Percentiles rank a stretch among this genome's conserved stretches.
phyloP scores from a whole-genome alignment of 2,797 vertebrate species.

The Manis pentadactyla region DNA sequence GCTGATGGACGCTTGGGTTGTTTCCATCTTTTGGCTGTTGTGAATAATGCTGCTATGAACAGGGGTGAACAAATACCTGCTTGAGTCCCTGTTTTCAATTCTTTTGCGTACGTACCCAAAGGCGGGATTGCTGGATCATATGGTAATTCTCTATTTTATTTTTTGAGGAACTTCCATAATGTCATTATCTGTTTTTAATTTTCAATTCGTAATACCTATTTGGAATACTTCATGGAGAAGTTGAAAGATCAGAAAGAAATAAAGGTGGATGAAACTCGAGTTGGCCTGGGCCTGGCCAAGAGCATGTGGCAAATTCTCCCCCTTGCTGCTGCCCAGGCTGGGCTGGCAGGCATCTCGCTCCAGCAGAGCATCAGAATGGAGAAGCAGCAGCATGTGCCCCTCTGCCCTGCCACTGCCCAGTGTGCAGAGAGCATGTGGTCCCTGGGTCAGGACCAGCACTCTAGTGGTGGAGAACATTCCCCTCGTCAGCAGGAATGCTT shows the following conservation, averaged over 20 bases:
- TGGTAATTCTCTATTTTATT: not conserved
- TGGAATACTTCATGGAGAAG: not conserved
- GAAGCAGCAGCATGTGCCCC: not conserved
- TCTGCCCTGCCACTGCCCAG: not conserved
- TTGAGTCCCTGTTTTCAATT: not conserved
- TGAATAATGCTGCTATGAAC: not conserved
- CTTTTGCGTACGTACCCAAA: not conserved
- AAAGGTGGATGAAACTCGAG: not conserved
- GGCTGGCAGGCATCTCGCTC: not conserved
- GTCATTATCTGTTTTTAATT: not conserved
- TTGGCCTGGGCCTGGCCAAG: not conserved
- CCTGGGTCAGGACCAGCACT: slow-evolving; percentile 5
- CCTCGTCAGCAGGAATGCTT: not conserved
- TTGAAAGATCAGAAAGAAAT: not conserved
- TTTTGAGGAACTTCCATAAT: not conserved
- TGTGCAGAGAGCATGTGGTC: not conserved
- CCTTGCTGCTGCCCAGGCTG: not conserved
- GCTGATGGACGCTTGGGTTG: not conserved
- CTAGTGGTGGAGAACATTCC: not conserved
- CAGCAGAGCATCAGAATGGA: not conserved
- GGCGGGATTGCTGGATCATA: not conserved
- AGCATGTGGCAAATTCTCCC: no score
- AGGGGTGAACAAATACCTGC: not conserved
- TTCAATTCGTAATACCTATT: not conserved
- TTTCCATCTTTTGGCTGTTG: not conserved